Percentiles rank a stretch among this genome's conserved stretches.
phyloP scores from a whole-genome alignment of 1,140 invertebrate genomes.

The Diprion similis region DNA sequence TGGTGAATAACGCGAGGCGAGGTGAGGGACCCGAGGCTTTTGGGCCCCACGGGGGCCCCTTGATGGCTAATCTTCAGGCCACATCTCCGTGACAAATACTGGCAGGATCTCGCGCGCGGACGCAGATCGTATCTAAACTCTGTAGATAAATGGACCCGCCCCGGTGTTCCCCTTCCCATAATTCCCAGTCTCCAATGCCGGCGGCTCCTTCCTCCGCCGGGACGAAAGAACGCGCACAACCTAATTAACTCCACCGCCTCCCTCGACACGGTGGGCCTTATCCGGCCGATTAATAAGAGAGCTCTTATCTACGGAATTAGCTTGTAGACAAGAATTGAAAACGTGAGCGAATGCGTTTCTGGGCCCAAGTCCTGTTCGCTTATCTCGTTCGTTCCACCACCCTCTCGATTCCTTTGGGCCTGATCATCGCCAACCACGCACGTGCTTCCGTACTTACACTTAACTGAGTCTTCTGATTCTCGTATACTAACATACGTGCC shows the following conservation, averaged over 20 bases:
- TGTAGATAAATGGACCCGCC: constrained; percentile 48
- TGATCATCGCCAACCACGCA: too few relatives aligned
- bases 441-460: neutral
- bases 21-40: constrained; percentile 44
- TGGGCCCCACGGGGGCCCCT: constrained; percentile 42
- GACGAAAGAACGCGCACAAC: neutral
- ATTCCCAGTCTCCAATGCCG: constrained; percentile 24
- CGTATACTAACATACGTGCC: too few relatives aligned
- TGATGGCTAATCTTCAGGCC: constrained; percentile 39
- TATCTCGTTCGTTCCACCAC: neutral
- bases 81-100: constrained; percentile 54
- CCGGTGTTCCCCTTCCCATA: neutral
- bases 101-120: constrained; percentile 53
- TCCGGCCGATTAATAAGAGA: constrained; percentile 36
- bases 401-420: neutral
- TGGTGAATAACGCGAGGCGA: constrained; percentile 27
- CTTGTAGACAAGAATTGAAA: constrained; percentile 28
- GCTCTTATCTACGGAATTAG: constrained; percentile 28
- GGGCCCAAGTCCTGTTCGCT: neutral
- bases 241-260: constrained; percentile 25
- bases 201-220: constrained; percentile 20
- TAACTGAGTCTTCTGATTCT: too few relatives aligned
- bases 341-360: constrained; percentile 10
- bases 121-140: constrained; percentile 48
- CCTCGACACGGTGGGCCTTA: constrained; percentile 27